phyloP scores from a whole-genome alignment of 2,888 invertebrate species.

The Escarpia spicata region DNA sequence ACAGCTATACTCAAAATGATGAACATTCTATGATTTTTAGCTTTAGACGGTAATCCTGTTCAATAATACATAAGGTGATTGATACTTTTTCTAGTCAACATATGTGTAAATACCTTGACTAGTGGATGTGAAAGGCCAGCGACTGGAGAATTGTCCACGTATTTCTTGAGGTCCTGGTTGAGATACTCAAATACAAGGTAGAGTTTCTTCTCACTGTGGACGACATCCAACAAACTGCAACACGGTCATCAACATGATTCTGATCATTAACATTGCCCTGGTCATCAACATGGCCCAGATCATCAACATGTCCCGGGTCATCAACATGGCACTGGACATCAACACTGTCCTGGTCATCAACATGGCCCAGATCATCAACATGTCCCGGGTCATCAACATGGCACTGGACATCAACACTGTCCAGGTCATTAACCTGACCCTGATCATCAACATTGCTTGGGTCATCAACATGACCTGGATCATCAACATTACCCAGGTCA shows the following conservation, averaged over 20 bases:
- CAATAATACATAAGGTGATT: background rate
- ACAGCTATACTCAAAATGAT: no score
- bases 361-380: background rate
- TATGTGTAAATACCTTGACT: constrained; percentile 54
- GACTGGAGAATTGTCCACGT: constrained; percentile 75
- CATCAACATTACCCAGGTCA: no score
- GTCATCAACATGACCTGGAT: no score
- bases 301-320: no score
- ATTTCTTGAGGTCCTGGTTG: constrained; percentile 90
- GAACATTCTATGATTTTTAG: no score
- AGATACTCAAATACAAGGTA: constrained; percentile 95
- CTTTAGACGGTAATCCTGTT: no score
- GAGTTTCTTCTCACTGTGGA: constrained; percentile 84
- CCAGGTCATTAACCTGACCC: background rate
- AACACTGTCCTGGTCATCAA: background rate
- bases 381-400: no score
- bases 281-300: background rate
- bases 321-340: no score
- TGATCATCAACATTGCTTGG: no score
- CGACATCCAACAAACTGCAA: constrained; percentile 81
- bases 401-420: background rate
- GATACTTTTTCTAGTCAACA: background rate
- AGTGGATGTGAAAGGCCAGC: constrained; percentile 57
- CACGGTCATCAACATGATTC: background rate
- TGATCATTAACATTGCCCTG: background rate